phyloP scores from a whole-genome alignment of 2,888 invertebrate genomes.

The Euclidia mi region DNA sequence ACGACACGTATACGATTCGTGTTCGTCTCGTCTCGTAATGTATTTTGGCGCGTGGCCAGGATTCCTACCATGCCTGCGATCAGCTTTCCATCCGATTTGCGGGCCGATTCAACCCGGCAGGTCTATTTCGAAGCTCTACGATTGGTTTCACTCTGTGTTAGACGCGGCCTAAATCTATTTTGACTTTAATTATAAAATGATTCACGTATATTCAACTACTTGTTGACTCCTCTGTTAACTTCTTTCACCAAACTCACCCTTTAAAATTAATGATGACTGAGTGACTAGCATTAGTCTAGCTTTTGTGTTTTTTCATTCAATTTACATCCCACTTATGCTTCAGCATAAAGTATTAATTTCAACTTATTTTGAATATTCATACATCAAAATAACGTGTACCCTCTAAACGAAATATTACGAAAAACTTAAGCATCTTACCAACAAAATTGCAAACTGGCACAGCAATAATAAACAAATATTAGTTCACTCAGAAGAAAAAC shows the following conservation, averaged over 20 bases:
- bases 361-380: no score
- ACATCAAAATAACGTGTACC: no score
- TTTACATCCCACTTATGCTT: no score
- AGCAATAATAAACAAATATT: conserved; percentile 21
- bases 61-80: conserved; percentile 60
- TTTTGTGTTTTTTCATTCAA: no score
- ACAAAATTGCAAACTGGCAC: neutral
- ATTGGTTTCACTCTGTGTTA: conserved; percentile 65
- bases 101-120: conserved; percentile 52
- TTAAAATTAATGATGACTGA: no score
- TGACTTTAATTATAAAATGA: conserved; percentile 44
- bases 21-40: conserved; percentile 62
- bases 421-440: no score
- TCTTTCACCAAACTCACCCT: no score
- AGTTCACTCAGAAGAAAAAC: neutral
- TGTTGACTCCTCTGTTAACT: no score
- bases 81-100: conserved; percentile 66
- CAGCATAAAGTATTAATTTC: no score
- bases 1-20: conserved; percentile 57
- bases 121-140: conserved; percentile 56
- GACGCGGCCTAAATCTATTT: conserved; percentile 53
- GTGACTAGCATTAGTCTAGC: no score
- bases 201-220: conserved; percentile 8
- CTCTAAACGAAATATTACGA: no score
- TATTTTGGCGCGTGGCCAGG: conserved; percentile 65